These are phyloP conservation scores for Paralvinella palmiformis DNA, from an alignment of 1,140 invertebrate species.

Conservation along the genomic window DNA sequence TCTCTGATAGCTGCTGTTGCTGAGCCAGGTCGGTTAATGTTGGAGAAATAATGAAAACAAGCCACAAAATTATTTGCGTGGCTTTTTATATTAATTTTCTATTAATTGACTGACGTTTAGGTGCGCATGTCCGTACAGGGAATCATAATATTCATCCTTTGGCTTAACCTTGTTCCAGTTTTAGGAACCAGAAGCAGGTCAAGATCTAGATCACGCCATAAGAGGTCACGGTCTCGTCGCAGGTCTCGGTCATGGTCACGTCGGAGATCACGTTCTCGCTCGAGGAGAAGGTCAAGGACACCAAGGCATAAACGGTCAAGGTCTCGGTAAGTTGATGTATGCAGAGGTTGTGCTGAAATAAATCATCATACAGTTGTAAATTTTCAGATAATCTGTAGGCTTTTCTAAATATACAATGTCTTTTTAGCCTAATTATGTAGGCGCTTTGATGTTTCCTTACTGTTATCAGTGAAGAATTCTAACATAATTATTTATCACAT, in stretches of 20 bases:
- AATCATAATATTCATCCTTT: slow-evolving; percentile 11
- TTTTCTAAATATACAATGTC: no score
- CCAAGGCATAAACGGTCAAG: slow-evolving; percentile 17
- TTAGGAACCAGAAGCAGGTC: slow-evolving; percentile 10
- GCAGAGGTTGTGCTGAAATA: slow-evolving; percentile 16
- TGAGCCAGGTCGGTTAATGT: slow-evolving; percentile 58
- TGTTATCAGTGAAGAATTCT: no score
- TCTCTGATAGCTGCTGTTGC: slow-evolving; percentile 87
- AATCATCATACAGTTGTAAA: slow-evolving; percentile 22
- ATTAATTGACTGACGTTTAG: not conserved
- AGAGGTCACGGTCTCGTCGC: slow-evolving; percentile 12
- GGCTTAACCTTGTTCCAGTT: not conserved
- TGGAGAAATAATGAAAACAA: slow-evolving; percentile 2
- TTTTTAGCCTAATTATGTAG: no score
- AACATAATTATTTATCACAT: no score
- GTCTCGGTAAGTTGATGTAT: slow-evolving; percentile 11
- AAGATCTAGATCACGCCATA: slow-evolving; percentile 13
- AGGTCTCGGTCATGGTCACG: slow-evolving; percentile 20
- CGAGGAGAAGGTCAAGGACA: slow-evolving; percentile 27
- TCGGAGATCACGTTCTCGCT: slow-evolving; percentile 19
- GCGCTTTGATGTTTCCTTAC: no score
- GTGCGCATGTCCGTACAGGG: slow-evolving; percentile 2
- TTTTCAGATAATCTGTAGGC: no score
- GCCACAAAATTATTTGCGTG: not conserved
- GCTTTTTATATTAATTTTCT: not conserved